Percentiles rank a stretch among this genome's conserved stretches.
phyloP scores from a whole-genome alignment of 2,113 vertebrate species.

The Microtus montanus region DNA sequence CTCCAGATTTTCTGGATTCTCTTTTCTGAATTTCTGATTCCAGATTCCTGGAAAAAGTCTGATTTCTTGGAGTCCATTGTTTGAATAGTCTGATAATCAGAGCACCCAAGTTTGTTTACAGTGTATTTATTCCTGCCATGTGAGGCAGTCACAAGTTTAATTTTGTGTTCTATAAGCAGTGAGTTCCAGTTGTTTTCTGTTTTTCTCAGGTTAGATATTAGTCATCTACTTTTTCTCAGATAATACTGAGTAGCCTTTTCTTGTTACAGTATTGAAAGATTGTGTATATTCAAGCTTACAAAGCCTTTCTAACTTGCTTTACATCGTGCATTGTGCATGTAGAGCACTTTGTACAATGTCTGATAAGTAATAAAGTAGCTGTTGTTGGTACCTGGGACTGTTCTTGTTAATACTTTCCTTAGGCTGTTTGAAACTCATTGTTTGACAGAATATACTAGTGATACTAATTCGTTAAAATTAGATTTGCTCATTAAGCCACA shows the following conservation, averaged over 20 bases:
- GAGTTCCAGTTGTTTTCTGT: neutral
- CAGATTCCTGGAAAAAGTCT: neutral
- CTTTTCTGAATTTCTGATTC: neutral
- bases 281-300: neutral
- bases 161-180: neutral
- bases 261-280: neutral
- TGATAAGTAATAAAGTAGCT: neutral
- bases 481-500: neutral
- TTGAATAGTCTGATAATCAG: neutral
- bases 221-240: neutral
- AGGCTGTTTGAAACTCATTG: neutral
- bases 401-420: constrained; percentile 20
- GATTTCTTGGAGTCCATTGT: neutral
- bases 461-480: constrained; percentile 23
- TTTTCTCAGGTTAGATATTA: neutral
- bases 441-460: constrained; percentile 20
- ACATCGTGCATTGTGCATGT: too few relatives aligned
- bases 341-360: neutral
- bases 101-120: neutral
- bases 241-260: neutral
- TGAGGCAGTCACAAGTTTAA: neutral
- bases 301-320: neutral
- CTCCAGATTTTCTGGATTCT: neutral
- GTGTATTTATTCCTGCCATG: neutral
- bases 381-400: neutral